A percentile compares a stretch with the other conserved stretches of the same genome.
Conservation (phyloP, 2,888 invertebrate species). For the Volucella inanis region DNA sequence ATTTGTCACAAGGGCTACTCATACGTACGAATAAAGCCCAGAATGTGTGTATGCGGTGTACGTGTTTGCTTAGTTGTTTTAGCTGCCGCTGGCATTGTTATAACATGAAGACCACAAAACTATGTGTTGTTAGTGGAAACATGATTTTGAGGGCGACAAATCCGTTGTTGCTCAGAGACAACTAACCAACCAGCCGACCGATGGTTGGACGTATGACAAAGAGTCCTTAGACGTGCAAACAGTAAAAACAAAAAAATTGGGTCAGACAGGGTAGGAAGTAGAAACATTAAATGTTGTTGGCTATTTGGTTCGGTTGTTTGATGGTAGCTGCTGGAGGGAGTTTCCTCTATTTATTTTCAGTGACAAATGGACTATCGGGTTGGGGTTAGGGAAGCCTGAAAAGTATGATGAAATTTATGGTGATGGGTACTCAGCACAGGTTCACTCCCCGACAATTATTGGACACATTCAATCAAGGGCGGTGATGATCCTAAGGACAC, state of each 20-base stretch:
- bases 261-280: constrained; percentile 30
- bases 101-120: constrained; percentile 68
- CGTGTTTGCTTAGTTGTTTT: constrained; percentile 71
- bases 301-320: too few relatives aligned
- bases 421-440: constrained; percentile 59
- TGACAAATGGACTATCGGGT: constrained; percentile 51
- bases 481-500: constrained; percentile 53
- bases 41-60: constrained; percentile 60
- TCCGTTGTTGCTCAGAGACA: constrained; percentile 53
- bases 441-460: constrained; percentile 60
- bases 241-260: constrained; percentile 52
- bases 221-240: constrained; percentile 52
- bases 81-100: constrained; percentile 72
- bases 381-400: constrained; percentile 13
- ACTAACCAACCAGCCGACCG: background rate
- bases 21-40: background rate
- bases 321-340: background rate
- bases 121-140: constrained; percentile 70
- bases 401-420: constrained; percentile 60
- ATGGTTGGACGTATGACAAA: constrained; percentile 54
- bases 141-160: constrained; percentile 71
- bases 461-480: constrained; percentile 61
- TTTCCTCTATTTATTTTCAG: constrained; percentile 38
- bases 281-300: constrained; percentile 37
- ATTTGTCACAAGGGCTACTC: constrained; percentile 51